Base-by-base conservation (phyloP, 1,140 invertebrate genomes). In the Euschistus heros region DNA sequence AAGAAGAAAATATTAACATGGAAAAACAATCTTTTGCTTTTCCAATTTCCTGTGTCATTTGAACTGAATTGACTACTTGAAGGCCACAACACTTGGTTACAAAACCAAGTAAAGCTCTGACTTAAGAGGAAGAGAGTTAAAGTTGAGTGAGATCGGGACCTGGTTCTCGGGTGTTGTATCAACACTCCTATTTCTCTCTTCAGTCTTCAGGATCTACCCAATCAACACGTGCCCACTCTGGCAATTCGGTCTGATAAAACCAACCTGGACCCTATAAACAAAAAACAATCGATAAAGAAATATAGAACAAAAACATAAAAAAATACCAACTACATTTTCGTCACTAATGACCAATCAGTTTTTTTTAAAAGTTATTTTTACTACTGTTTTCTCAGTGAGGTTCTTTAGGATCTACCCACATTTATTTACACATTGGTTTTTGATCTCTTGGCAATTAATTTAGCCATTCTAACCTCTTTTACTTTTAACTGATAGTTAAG, bases 241-340 rank as follows among this genome's bases (percentile, higher is more conserved):
- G 92, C 64, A 94, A 76, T 70, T 89, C 85, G 0, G 91, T 94
- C 75, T 91, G 84, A 75, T 90, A 94, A 72, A 87, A 86, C 91
- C 91, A 95, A 24, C 86, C 90, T 42, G 89, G 86, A 52, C 91
- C 91, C 86, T 90, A 74, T 13, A 71, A 71, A 69, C 15, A 59
- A 76, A 75, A 65, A 61, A 46, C 26, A 59, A 52, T 63, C 2
- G 13, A n/a, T 47, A 47, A 47, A 44, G 7, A 47, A 47, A 47
- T 47, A 15, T 47, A 13, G 4, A 47, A 47, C 27, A 37, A 37
- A 37, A 37, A 37, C 33, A 37, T 37, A 37, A 37, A 10, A 6
- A 37, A 1, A 13, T 37, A 13, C 10, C 33, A 37, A 10, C 13
- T 37, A 37, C 13, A 37, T n/a, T n/a, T n/a, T n/a, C n/a, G n/a